Evolutionary conservation across 2,113 vertebrate species (phyloP), one percentile per base, ranked within the genome.

Genomic region (Percina caprodes): DNA sequence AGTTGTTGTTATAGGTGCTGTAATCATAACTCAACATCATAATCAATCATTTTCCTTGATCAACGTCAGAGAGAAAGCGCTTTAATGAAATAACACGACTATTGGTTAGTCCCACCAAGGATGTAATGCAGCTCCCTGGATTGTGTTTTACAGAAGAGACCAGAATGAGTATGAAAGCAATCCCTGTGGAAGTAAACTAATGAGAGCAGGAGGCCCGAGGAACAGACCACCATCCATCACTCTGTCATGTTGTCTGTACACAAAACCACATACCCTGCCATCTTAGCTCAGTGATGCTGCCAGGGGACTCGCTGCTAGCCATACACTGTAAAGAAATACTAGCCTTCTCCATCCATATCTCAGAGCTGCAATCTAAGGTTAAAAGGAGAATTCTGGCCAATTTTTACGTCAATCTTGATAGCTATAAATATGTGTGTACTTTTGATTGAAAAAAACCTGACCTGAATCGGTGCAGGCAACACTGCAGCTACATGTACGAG

Each of bases 211-310:
- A 77, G 79, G 79, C 81, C 51, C 2, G 72, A 63, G 74, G 35
- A 79, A 6, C 33, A 55, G 55, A 24, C 54, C 59, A 21, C 51
- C 91, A 92, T 92, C 86, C 82, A 93, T 93, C 91, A 91, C 73
- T 49, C 69, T 85, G 92, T 89, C 92, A 89, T 58, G 21, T 49
- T 62, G 74, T 82, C 78, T 66, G 46, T 61, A 82, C 74, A 60
- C 23, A 21, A 73, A 77, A 66, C 51, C 72, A 74, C 63, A 48
- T 10, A 74, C 62, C 69, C 60, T 73, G 63, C 80, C 67, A 69
- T 48, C 42, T 78, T 51, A 79, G 66, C 68, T 23, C 67, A 52
- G n/a, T 26, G 19, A 62, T 46, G 16, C 51, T 33, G 52, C 33
- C 60, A 49, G n/a, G 52, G n/a, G 15, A 42, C 4, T 16, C 11